These are phyloP conservation scores for Nycteola revayana DNA, from an alignment of 2,888 invertebrate genomes.

Conservation along the genomic window DNA sequence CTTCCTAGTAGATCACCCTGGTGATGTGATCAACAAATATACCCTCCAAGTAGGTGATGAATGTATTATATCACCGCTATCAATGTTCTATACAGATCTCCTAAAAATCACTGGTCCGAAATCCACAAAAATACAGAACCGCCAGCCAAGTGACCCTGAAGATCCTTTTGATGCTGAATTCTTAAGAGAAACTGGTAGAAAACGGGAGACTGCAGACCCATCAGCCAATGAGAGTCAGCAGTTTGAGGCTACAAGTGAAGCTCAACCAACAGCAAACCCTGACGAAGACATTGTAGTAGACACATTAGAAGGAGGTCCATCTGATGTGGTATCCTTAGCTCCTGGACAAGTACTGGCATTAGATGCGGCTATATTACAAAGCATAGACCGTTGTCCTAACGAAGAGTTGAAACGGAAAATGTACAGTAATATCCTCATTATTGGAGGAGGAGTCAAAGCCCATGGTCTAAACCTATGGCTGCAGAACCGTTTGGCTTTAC, in stretches of 20 bases:
- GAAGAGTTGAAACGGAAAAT: slow-evolving; percentile 96
- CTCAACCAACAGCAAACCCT: slow-evolving; percentile 70
- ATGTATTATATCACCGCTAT: slow-evolving; percentile 94
- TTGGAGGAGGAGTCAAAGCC: slow-evolving; percentile 96
- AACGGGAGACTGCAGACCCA: slow-evolving; percentile 69
- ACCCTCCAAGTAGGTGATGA: slow-evolving; percentile 94
- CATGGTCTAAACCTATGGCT: slow-evolving; percentile 92
- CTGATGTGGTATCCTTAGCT: slow-evolving; percentile 86
- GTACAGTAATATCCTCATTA: slow-evolving; percentile 95
- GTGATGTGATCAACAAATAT: slow-evolving; percentile 85
- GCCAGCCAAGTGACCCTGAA: slow-evolving; percentile 89
- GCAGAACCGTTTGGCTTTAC: slow-evolving; percentile 91
- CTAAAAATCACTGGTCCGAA: slow-evolving; percentile 92
- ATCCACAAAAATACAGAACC: slow-evolving; percentile 87
- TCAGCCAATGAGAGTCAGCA: slow-evolving; percentile 66
- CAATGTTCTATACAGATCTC: slow-evolving; percentile 93
- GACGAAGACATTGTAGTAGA: slow-evolving; percentile 90
- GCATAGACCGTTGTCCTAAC: slow-evolving; percentile 93
- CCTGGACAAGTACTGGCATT: slow-evolving; percentile 92
- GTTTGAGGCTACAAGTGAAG: slow-evolving; percentile 76
- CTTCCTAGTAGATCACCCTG: slow-evolving; percentile 88
- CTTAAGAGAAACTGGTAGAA: slow-evolving; percentile 91
- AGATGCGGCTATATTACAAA: slow-evolving; percentile 95
- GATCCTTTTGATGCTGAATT: slow-evolving; percentile 97
- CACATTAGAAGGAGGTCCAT: slow-evolving; percentile 75